phyloP scores from a whole-genome alignment of 2,888 invertebrate species.

The Seira musarum region DNA sequence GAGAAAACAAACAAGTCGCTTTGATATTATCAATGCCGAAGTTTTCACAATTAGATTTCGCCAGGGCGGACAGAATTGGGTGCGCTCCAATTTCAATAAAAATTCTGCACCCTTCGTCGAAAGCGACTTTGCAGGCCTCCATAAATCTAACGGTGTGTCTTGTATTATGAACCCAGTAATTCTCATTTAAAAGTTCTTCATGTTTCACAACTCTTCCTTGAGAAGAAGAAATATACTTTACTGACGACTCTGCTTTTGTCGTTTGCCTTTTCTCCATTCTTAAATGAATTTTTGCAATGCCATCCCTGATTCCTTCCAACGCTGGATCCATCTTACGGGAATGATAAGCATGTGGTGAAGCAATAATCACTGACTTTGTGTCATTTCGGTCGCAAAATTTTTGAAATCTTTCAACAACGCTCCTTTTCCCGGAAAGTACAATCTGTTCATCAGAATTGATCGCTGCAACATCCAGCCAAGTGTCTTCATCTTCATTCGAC shows the following conservation, averaged over 20 bases:
- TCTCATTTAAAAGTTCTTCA: not conserved
- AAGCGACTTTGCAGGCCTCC: not conserved
- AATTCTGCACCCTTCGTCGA: constrained; percentile 34
- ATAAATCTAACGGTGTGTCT: constrained; percentile 32
- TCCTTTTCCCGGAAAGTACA: constrained; percentile 24
- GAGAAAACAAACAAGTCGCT: not conserved
- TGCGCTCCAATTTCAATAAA: constrained; percentile 65
- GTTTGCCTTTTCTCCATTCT: not conserved
- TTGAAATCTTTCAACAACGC: constrained; percentile 15
- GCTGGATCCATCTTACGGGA: constrained; percentile 56
- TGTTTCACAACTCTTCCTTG: not conserved
- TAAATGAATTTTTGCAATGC: not conserved
- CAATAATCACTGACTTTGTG: constrained; percentile 36
- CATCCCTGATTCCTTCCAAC: constrained; percentile 41
- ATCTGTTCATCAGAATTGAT: constrained; percentile 45
- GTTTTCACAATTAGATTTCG: not conserved
- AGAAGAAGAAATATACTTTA: constrained; percentile 5
- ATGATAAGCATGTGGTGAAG: constrained; percentile 57
- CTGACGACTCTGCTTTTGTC: not conserved
- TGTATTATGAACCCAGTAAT: constrained; percentile 26
- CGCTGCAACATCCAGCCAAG: constrained; percentile 44
- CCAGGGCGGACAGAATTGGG: constrained; percentile 49
- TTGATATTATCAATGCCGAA: no score
- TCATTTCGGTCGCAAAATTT: not conserved
- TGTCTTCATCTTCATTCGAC: not conserved